These are phyloP conservation scores for Anguilla obscura DNA, from an alignment of 2,797 vertebrate genomes.

Conservation along the genomic window DNA sequence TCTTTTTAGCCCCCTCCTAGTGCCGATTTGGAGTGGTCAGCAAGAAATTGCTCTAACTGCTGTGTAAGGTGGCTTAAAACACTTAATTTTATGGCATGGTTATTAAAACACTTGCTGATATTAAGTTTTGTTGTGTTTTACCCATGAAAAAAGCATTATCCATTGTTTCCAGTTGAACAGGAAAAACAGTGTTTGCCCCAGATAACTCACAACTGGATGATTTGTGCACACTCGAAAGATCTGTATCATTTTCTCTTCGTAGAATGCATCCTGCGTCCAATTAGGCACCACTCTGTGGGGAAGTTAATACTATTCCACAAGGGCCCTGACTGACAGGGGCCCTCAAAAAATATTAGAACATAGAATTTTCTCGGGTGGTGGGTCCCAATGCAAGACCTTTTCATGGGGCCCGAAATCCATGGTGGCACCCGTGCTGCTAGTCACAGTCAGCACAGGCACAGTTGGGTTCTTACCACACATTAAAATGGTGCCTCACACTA, in stretches of 20 bases:
- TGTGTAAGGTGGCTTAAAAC: background rate
- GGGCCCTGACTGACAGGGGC: too few species aligned
- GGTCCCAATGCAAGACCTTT: too few species aligned
- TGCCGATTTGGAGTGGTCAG: background rate
- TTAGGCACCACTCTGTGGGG: background rate
- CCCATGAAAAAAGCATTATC: background rate
- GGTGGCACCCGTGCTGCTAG: too few species aligned
- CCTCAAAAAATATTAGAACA: too few species aligned
- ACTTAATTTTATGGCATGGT: background rate
- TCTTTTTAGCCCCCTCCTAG: background rate
- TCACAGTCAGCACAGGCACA: too few species aligned
- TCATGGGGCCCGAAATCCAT: too few species aligned
- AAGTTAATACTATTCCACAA: background rate
- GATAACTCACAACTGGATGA: background rate
- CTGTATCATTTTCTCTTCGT: background rate
- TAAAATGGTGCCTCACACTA: too few species aligned
- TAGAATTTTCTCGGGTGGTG: too few species aligned
- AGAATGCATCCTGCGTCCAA: background rate
- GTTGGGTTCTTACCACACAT: too few species aligned
- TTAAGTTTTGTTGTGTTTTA: background rate
- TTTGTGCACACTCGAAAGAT: background rate
- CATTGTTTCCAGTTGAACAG: background rate
- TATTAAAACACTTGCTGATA: conserved; percentile 11
- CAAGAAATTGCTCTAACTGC: background rate
- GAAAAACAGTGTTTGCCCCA: background rate